Evolutionary conservation across 1,140 invertebrate genomes (phyloP).

Genomic region (Conus ventricosus): DNA sequence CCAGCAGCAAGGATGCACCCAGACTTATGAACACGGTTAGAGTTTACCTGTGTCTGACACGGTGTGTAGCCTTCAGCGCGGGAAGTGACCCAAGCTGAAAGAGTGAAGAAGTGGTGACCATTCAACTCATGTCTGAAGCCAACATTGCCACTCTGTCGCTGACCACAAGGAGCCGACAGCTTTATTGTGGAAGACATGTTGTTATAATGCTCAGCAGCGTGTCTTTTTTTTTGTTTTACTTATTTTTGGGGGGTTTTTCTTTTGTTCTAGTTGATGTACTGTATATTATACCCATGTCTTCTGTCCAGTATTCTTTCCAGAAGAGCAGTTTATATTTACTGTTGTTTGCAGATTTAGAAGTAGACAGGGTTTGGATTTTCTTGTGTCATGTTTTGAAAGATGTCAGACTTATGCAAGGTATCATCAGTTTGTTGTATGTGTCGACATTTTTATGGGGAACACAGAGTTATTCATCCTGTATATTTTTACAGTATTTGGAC

Average conservation of each 20-base stretch:
- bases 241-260: neutral
- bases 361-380: too few species aligned
- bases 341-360: too few species aligned
- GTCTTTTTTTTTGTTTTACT: neutral
- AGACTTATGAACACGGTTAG: neutral
- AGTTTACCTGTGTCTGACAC: neutral
- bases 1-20: neutral
- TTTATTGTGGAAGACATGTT: slow-evolving; percentile 14
- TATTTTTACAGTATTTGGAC: too few species aligned
- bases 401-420: too few species aligned
- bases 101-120: neutral
- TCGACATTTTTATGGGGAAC: too few species aligned
- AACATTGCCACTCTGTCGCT: neutral
- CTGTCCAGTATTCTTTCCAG: too few species aligned
- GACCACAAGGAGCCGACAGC: slow-evolving; percentile 18
- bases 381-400: too few species aligned
- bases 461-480: too few species aligned
- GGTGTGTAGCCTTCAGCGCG: neutral
- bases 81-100: neutral
- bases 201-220: neutral
- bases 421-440: too few species aligned
- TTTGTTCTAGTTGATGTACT: neutral
- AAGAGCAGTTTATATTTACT: too few species aligned
- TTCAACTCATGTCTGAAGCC: neutral
- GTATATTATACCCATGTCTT: too few species aligned